Evolutionary conservation across 2,113 vertebrate species (phyloP).

Genomic region (Passer domesticus): DNA sequence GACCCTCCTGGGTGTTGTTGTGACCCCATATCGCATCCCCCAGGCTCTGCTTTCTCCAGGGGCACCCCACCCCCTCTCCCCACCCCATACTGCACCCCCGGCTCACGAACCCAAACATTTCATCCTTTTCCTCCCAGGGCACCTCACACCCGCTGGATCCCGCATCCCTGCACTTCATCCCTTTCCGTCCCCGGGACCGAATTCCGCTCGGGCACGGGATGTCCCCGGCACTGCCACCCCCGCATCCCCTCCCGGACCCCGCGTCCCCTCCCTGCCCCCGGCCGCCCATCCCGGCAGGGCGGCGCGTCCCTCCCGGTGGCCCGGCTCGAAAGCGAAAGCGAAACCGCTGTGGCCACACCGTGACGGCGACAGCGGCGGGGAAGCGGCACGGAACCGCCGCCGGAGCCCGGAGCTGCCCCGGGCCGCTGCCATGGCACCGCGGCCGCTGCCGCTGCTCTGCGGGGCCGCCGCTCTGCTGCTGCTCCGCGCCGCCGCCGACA

Average conservation of each 20-base stretch:
- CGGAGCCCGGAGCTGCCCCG: neutral
- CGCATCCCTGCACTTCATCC: neutral
- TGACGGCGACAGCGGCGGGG: neutral
- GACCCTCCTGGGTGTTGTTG: neutral
- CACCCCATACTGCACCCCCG: neutral
- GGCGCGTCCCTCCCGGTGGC: neutral
- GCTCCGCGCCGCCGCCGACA: neutral
- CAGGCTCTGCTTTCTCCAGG: neutral
- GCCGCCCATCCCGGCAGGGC: neutral
- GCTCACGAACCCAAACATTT: neutral
- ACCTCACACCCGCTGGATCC: neutral
- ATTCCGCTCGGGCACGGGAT: accelerated
- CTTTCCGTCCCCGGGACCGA: too few species aligned
- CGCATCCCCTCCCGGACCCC: too few species aligned
- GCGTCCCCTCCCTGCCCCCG: neutral
- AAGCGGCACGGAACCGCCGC: neutral
- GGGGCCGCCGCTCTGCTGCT: neutral
- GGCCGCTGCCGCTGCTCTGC: neutral
- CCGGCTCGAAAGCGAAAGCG: neutral
- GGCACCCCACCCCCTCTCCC: neutral
- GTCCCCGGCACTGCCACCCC: accelerated
- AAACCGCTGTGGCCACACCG: neutral
- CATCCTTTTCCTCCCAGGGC: neutral
- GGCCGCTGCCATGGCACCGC: neutral
- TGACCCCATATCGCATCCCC: neutral